Percentiles rank a stretch among this genome's conserved stretches.
Evolutionary conservation across 1,140 invertebrate species (phyloP).

Genomic region (Mercenaria mercenaria): DNA sequence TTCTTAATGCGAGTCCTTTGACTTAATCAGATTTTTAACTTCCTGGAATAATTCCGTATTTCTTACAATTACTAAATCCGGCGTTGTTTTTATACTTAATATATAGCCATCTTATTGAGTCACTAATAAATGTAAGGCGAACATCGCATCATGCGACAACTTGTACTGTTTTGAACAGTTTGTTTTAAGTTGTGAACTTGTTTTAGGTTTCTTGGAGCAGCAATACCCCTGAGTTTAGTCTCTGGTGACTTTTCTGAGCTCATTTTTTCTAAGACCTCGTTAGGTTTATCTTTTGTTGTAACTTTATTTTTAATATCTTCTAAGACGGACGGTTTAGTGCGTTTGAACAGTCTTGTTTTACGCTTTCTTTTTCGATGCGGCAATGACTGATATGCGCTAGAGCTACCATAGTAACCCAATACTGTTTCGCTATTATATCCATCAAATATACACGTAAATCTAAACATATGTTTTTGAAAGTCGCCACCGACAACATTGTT

Average conservation of each 20-base stretch:
- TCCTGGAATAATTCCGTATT: slow-evolving; percentile 32
- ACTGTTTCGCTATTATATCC: slow-evolving; percentile 32
- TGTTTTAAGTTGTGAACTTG: slow-evolving; percentile 5
- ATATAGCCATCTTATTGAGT: slow-evolving; percentile 47
- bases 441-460: slow-evolving; percentile 5
- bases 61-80: slow-evolving; percentile 18
- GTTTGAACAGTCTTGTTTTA: neutral
- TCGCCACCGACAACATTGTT: neutral
- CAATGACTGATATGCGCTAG: slow-evolving; percentile 15
- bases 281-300: neutral
- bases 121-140: slow-evolving; percentile 24
- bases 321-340: neutral
- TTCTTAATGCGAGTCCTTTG: neutral
- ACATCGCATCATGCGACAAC: slow-evolving; percentile 30
- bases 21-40: slow-evolving; percentile 7
- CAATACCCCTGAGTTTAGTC: neutral
- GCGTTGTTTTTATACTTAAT: slow-evolving; percentile 41
- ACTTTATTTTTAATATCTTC: too few relatives aligned
- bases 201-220: neutral
- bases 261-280: slow-evolving; percentile 10
- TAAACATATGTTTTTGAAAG: slow-evolving; percentile 37
- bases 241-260: neutral
- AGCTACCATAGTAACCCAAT: neutral
- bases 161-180: neutral
- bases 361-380: slow-evolving; percentile 27